Conservation (phyloP, 1,140 invertebrate genomes). For the Trichomalopsis sarcophagae region DNA sequence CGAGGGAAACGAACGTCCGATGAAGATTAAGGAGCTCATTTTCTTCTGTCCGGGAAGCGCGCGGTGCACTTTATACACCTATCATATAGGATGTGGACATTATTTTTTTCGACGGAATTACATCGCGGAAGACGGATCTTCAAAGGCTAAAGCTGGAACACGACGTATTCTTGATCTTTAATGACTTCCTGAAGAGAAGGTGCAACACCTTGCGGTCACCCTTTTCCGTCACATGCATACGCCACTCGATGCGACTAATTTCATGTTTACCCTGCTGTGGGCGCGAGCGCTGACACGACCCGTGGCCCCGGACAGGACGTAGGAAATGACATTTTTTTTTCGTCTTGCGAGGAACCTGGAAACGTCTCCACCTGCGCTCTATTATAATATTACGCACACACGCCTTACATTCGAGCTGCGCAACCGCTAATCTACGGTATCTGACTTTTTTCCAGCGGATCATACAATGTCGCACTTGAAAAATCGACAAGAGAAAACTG, state of each 20-base stretch:
- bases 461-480: too few species aligned
- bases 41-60: constrained; percentile 21
- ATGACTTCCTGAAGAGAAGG: constrained; percentile 42
- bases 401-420: not conserved
- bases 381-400: not conserved
- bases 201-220: constrained; percentile 45
- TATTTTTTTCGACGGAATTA: constrained; percentile 9
- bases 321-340: constrained; percentile 47
- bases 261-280: constrained; percentile 27
- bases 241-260: constrained; percentile 41
- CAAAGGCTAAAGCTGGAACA: not conserved
- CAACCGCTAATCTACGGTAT: not conserved
- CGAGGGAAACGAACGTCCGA: constrained; percentile 35
- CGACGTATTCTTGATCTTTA: constrained; percentile 40
- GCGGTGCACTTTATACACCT: too few species aligned
- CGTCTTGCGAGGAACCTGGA: not conserved
- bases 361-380: constrained; percentile 16
- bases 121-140: not conserved
- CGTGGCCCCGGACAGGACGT: constrained; percentile 9
- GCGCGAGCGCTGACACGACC: too few species aligned
- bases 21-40: constrained; percentile 41
- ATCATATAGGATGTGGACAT: constrained; percentile 5
- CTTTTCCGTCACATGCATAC: constrained; percentile 18
- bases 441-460: too few species aligned
- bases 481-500: too few species aligned